Base-by-base conservation (phyloP, 2,113 vertebrate species). In the Poicephalus meyeri region DNA sequence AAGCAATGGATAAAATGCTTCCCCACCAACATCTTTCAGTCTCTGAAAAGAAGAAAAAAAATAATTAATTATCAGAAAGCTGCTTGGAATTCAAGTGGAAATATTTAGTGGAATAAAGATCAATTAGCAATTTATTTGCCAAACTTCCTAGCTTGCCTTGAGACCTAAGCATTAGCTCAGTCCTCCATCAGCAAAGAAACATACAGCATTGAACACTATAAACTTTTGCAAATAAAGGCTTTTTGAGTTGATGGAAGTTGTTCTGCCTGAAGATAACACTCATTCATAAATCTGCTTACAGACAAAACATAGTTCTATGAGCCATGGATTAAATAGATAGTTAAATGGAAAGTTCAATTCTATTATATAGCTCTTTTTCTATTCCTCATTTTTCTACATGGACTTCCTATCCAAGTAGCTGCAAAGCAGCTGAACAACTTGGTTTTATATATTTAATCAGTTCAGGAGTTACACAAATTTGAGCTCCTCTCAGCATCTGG, bases 1-100 rank as follows among this genome's bases (percentile, higher is more conserved):
- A 91, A 99, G 98, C 78, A 99, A 95, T 11, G 99, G 99, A 95
- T 99, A 99, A 98, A 99, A 99, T 16, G 99, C 98, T 98, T 99
- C 99, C 85, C 99, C 99, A 61, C 98, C 98, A 53, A 99, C 99
- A 97, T 99, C 99, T 96, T 99, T 99, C 96, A 99, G 97, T 94
- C 99, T 99, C 99, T 99, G 95, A 84, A 96, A 89, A 18, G 7
- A 83, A 65, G 13, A 85, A 91, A 41, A 88, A 88, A 88, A 78
- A 28, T 4, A 91, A 90, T 53, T 60, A 0, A 3, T 25, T 53
- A 66, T 18, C 29, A 80, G 26, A 90, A 71, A 10, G 24, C 10
- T 74, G 44, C 24, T 58, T 19, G 26, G 26, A 76, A 94, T 78
- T 91, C 87, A 71, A 76, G 44, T 69, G 33, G 47, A 89, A 96